A percentile compares a stretch with the other conserved stretches of the same genome.
These are phyloP conservation scores for Vandiemenella viatica DNA, from an alignment of 2,888 invertebrate species.

Conservation along the genomic window DNA sequence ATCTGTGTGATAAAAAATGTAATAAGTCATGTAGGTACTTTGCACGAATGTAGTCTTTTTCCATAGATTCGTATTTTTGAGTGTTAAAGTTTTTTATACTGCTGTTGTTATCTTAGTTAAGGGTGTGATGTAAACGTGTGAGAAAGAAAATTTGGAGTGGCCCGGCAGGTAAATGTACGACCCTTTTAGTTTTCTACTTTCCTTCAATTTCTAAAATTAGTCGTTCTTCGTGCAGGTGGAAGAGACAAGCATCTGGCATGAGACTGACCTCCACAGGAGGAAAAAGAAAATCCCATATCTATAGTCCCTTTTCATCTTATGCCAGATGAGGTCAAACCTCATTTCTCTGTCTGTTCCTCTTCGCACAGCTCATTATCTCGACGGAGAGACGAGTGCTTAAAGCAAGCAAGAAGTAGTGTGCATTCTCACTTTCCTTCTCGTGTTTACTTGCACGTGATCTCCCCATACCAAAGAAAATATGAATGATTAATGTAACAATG, in stretches of 20 bases:
- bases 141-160: slow-evolving; percentile 13
- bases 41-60: slow-evolving; percentile 19
- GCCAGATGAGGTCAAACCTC: slow-evolving; percentile 11
- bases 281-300: slow-evolving; percentile 1
- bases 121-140: slow-evolving; percentile 12
- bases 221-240: slow-evolving; percentile 8
- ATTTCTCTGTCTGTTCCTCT: slow-evolving; percentile 4
- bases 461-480: slow-evolving; percentile 20
- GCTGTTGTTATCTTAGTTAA: slow-evolving; percentile 19
- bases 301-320: neutral
- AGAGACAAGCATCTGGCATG: slow-evolving; percentile 6
- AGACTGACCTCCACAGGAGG: slow-evolving; percentile 11
- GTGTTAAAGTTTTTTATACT: slow-evolving; percentile 19
- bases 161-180: slow-evolving; percentile 13
- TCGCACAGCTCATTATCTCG: slow-evolving; percentile 3
- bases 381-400: neutral
- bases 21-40: slow-evolving; percentile 16
- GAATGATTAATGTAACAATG: slow-evolving; percentile 14
- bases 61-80: slow-evolving; percentile 20
- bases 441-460: slow-evolving; percentile 19
- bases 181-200: slow-evolving; percentile 13
- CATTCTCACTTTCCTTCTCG: slow-evolving; percentile 14
- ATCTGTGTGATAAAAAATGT: slow-evolving; percentile 18
- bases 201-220: slow-evolving; percentile 9
- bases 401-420: slow-evolving; percentile 2